Conservation (phyloP, 2,888 invertebrate genomes). For the Nymphalis polychloros region DNA sequence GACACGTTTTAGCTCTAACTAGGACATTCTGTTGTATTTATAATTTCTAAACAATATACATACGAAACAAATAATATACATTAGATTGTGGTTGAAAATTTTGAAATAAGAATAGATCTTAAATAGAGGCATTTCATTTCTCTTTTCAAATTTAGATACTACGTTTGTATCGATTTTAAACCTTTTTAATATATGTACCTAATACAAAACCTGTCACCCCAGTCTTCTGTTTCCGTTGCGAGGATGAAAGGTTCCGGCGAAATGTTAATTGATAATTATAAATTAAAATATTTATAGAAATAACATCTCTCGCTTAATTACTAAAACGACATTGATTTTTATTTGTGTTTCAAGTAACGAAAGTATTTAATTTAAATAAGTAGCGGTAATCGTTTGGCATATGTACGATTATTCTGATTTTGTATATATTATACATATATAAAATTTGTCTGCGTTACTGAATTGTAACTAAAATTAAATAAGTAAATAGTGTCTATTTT, state of each 20-base stretch:
- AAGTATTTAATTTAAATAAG: not conserved
- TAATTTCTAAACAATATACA: slow-evolving; percentile 15
- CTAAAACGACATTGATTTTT: not conserved
- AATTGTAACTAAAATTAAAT: too few species aligned
- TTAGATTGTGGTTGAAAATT: not conserved
- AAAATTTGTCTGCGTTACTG: too few species aligned
- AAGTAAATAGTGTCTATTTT: too few species aligned
- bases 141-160: too few species aligned
- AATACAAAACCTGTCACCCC: slow-evolving; percentile 2
- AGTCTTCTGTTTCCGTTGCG: not conserved
- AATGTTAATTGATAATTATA: not conserved
- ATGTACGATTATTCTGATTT: too few species aligned
- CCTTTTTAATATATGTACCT: not conserved
- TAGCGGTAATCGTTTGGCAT: too few species aligned
- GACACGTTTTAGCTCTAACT: slow-evolving; percentile 13
- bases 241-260: slow-evolving; percentile 10
- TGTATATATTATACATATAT: too few species aligned
- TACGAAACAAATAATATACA: slow-evolving; percentile 5
- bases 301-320: not conserved
- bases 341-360: not conserved
- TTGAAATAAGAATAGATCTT: not conserved
- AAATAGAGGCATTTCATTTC: too few species aligned
- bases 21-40: slow-evolving; percentile 27
- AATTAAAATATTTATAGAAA: not conserved
- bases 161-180: not conserved